phyloP scores from a whole-genome alignment of 92 coral and sea anemone species.

The Zoanthus solanderi region DNA sequence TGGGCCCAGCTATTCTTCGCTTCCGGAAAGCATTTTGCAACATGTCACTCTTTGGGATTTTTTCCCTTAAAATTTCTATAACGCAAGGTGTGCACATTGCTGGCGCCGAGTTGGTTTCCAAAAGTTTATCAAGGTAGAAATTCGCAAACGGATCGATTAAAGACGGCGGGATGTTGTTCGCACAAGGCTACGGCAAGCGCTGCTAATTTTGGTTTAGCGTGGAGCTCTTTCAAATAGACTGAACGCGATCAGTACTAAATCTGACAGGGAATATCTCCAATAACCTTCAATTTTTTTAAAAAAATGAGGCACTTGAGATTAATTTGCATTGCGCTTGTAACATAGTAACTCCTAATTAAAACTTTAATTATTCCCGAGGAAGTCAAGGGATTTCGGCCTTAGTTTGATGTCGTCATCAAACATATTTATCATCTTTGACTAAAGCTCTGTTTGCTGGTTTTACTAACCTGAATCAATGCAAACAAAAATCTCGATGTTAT shows the following conservation, averaged over 20 bases:
- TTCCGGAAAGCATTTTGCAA: slow-evolving; percentile 47
- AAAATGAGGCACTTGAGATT: slow-evolving; percentile 29
- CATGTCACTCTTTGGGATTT: slow-evolving; percentile 17
- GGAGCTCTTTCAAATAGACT: slow-evolving; percentile 29
- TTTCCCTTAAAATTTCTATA: neutral
- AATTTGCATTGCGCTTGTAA: slow-evolving; percentile 51
- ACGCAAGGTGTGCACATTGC: neutral
- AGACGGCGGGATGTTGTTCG: neutral
- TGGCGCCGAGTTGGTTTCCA: neutral
- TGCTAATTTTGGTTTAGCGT: slow-evolving; percentile 30
- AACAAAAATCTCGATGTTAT: slow-evolving; percentile 61
- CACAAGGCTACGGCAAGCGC: neutral
- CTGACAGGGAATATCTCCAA: slow-evolving; percentile 4
- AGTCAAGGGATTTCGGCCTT: slow-evolving; percentile 22
- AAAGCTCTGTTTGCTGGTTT: slow-evolving; percentile 60
- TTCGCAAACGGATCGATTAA: neutral
- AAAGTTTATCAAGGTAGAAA: neutral
- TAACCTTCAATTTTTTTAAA: slow-evolving; percentile 37
- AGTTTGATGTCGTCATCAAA: slow-evolving; percentile 72
- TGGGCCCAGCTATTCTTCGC: slow-evolving; percentile 30
- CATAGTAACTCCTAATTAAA: slow-evolving; percentile 46
- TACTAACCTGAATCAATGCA: slow-evolving; percentile 68
- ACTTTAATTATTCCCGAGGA: slow-evolving; percentile 43
- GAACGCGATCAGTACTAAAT: slow-evolving; percentile 2
- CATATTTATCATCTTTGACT: slow-evolving; percentile 72